phyloP scores from a whole-genome alignment of 2,888 invertebrate species.

The Zootermopsis nevadensis region DNA sequence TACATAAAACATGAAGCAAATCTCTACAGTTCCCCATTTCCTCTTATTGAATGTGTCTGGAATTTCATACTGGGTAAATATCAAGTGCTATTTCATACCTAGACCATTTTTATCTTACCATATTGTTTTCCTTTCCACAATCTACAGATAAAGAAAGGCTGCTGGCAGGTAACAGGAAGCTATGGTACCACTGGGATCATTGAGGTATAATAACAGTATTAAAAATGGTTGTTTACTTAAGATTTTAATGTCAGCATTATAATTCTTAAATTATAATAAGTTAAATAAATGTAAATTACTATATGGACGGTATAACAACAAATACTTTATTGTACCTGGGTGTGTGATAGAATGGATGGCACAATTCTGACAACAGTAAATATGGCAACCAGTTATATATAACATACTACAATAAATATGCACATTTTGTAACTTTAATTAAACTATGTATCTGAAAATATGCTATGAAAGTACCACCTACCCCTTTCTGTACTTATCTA shows the following conservation, averaged over 20 bases:
- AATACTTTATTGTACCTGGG: constrained; percentile 1
- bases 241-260: constrained; percentile 26
- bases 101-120: too few relatives aligned
- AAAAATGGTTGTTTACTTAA: too few relatives aligned
- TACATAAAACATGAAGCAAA: too few relatives aligned
- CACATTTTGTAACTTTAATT: neutral
- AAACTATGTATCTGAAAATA: neutral
- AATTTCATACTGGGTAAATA: too few relatives aligned
- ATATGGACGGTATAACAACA: constrained; percentile 34
- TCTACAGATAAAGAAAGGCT: too few relatives aligned
- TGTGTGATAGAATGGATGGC: constrained; percentile 29
- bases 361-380: constrained; percentile 16
- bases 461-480: neutral
- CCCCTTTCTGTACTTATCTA: neutral
- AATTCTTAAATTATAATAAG: constrained; percentile 7
- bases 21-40: too few relatives aligned
- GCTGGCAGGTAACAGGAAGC: too few relatives aligned
- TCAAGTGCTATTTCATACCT: too few relatives aligned
- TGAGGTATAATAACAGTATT: too few relatives aligned
- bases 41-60: too few relatives aligned
- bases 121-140: too few relatives aligned
- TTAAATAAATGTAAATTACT: constrained; percentile 19
- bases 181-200: too few relatives aligned
- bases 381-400: constrained; percentile 22
- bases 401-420: neutral